Evolutionary conservation across 2,797 vertebrate species (phyloP).

Genomic region (Catamblyrhynchus diadema): DNA sequence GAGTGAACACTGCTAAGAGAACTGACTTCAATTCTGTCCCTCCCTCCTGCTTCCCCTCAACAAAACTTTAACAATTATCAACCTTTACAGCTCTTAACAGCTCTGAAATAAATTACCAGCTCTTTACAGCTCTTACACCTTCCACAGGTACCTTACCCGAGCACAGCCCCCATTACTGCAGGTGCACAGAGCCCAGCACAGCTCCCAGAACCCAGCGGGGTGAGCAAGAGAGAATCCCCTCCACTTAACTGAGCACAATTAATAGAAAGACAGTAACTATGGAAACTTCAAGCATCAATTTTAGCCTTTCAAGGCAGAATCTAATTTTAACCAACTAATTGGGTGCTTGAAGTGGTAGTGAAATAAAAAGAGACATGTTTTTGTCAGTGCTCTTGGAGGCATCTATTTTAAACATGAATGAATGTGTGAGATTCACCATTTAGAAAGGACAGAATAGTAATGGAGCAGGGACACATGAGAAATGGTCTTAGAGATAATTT

Average conservation of each 20-base stretch:
- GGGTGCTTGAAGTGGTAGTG: not conserved
- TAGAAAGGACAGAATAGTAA: not conserved
- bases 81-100: not conserved
- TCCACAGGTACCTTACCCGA: not conserved
- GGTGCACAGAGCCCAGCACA: not conserved
- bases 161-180: not conserved
- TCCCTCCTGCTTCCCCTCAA: not conserved
- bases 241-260: not conserved
- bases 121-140: not conserved
- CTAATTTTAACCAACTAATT: conserved; percentile 45
- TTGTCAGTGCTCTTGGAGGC: not conserved
- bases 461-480: not conserved
- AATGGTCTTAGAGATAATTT: not conserved
- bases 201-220: not conserved
- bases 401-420: conserved; percentile 38
- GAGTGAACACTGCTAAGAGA: not conserved
- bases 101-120: not conserved
- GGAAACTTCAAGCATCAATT: conserved; percentile 25
- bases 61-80: not conserved
- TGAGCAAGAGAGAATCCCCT: not conserved
- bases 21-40: not conserved
- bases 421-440: not conserved
- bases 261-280: not conserved
- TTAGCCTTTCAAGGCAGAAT: conserved; percentile 1
- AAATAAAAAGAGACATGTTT: not conserved